phyloP scores from a whole-genome alignment of 2,888 invertebrate species.

The Leucoma salicis region DNA sequence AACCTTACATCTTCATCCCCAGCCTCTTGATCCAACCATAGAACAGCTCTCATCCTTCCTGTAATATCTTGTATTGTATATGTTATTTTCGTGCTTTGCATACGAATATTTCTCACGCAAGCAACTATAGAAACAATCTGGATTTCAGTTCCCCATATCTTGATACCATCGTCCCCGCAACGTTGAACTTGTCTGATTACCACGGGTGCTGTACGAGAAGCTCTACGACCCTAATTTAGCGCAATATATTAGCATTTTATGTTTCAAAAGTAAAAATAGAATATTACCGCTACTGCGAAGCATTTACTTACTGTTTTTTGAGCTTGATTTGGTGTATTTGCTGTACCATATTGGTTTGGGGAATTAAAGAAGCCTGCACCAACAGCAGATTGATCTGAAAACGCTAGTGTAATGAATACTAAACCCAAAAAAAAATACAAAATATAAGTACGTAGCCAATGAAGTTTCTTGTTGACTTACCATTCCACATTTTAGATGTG shows the following conservation, averaged over 20 bases:
- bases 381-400: conserved; percentile 68
- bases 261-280: not conserved
- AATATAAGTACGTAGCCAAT: not conserved
- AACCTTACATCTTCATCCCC: conserved; percentile 72
- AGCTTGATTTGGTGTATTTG: conserved; percentile 67
- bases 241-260: not conserved
- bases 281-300: not conserved
- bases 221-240: conserved; percentile 65
- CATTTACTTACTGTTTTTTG: conserved; percentile 60
- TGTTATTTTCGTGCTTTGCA: conserved; percentile 77
- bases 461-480: conserved; percentile 28
- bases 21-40: conserved; percentile 75
- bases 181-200: conserved; percentile 75
- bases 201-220: conserved; percentile 74
- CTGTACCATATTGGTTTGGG: conserved; percentile 72
- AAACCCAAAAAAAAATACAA: not conserved
- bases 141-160: conserved; percentile 77
- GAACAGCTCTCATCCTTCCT: conserved; percentile 73
- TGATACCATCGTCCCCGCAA: conserved; percentile 72
- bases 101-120: conserved; percentile 63
- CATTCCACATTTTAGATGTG: conserved; percentile 51
- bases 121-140: conserved; percentile 73
- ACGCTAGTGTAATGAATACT: conserved; percentile 9
- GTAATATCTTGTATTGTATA: conserved; percentile 78
- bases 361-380: conserved; percentile 77